These are phyloP conservation scores for Ephydatia muelleri DNA, from an alignment of 37 sponge, comb jelly and placozoan genomes.

Conservation along the genomic window DNA sequence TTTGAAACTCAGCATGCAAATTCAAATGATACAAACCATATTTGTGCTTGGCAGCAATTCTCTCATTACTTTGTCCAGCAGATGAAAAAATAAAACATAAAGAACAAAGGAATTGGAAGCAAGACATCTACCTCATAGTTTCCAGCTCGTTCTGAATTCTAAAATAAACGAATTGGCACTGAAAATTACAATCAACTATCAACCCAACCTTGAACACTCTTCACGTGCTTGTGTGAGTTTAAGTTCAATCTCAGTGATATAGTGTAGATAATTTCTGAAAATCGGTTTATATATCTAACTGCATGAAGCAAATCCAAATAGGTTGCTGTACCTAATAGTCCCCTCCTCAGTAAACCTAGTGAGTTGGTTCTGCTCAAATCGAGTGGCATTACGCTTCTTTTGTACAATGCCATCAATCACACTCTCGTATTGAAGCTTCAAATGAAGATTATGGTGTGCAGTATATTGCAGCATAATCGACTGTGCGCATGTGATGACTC, in stretches of 20 bases:
- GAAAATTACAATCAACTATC: too few relatives aligned
- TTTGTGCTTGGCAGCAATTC: background rate
- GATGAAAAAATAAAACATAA: background rate
- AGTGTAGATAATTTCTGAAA: constrained; percentile 15
- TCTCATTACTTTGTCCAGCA: constrained; percentile 1
- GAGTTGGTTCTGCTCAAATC: too few relatives aligned
- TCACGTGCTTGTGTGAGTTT: background rate
- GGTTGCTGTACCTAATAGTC: too few relatives aligned
- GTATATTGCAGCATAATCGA: background rate
- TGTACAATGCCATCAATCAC: too few relatives aligned
- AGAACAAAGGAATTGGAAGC: background rate
- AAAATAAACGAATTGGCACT: background rate
- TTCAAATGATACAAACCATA: background rate
- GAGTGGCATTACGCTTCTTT: too few relatives aligned
- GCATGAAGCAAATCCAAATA: too few relatives aligned
- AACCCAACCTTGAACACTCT: too few relatives aligned
- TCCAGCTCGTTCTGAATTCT: constrained; percentile 11
- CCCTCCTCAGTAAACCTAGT: too few relatives aligned
- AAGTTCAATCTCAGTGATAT: constrained; percentile 15
- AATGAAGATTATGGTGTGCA: too few relatives aligned
- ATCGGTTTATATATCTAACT: too few relatives aligned
- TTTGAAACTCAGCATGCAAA: background rate
- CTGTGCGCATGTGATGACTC: background rate
- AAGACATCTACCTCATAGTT: constrained; percentile 1
- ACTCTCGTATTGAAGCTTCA: too few relatives aligned